Evolutionary conservation across 1,140 invertebrate genomes (phyloP).

Genomic region (Myzus persicae): DNA sequence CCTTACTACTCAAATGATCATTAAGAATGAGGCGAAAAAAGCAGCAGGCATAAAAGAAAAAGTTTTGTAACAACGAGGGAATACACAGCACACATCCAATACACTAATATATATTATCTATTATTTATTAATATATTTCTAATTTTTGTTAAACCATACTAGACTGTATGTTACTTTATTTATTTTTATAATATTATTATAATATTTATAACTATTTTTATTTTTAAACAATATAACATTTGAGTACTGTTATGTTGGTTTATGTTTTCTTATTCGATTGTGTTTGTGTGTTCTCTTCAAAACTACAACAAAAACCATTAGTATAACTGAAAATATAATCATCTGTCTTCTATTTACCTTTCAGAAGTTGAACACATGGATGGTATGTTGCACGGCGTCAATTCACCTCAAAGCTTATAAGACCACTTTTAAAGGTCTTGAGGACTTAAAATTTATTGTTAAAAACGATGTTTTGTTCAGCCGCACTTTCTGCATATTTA

Average conservation of each 20-base stretch:
- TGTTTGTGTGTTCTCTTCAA: conserved; percentile 58
- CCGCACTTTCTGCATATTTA: neutral
- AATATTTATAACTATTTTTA: conserved; percentile 8
- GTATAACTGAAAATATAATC: neutral
- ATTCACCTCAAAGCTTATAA: conserved; percentile 47
- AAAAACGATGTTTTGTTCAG: neutral
- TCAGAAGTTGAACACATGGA: conserved; percentile 48
- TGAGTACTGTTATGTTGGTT: conserved; percentile 44
- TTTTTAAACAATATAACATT: conserved; percentile 54
- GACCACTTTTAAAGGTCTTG: neutral
- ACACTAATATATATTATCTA: conserved; percentile 8
- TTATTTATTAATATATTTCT: conserved; percentile 39
- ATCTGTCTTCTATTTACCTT: conserved; percentile 38
- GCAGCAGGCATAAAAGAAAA: conserved; percentile 63
- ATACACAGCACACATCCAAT: conserved; percentile 50
- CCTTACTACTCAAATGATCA: conserved; percentile 89
- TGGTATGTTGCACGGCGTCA: conserved; percentile 28
- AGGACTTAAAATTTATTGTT: neutral
- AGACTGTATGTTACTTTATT: conserved; percentile 33
- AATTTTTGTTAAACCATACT: conserved; percentile 24
- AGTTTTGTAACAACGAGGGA: conserved; percentile 44
- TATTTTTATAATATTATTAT: conserved; percentile 19
- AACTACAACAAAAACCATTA: neutral
- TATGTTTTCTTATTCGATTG: conserved; percentile 31
- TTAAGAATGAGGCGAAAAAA: conserved; percentile 77